Evolutionary conservation across 92 coral and sea anemone species (phyloP), one percentile per base, ranked within the genome.

Genomic region (Paragorgia papillata): DNA sequence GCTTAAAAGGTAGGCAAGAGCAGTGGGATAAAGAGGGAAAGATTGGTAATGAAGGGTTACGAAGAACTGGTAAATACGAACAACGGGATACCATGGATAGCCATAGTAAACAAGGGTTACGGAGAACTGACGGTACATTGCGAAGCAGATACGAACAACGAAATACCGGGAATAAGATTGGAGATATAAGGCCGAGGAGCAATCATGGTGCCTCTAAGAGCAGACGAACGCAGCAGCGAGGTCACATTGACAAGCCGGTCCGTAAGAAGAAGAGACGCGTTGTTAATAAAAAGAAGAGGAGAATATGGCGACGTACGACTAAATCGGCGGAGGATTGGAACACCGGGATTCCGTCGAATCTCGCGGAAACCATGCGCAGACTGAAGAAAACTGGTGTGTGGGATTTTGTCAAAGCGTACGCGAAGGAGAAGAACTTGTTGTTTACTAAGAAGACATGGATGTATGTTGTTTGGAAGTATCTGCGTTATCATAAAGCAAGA

Each of bases 401-500:
- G 78, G 13, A 19, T 1, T 31, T 34, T 50, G 54, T 71, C 27
- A 19, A 30, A 19, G 18, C 18, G 29, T 71, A 71, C 17, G 78
- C 78, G 13, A 20, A 32, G 26, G 27, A 41, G 50, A 53, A 71
- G 19, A 19, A 41, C 22, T 55, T 71, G 63, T 6, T 71, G 27
- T 21, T 71, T 9, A 71, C 64, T 0, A 33, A 31, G 49, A 71
- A 71, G n/a, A 71, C 78, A 10, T 55, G 62, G 62, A 51, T 53
- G 78, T 71, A 71, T 54, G 78, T 71, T 25, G 35, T 51, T 30
- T 71, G 78, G 78, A 71, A 71, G 25, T 71, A 50, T 22, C 48
- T 71, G 9, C 78, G 64, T 1, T 35, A 71, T 25, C 50, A 51
- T 3, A 71, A 54, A 57, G 64, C 78, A 33, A 68, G 40, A 9